These are phyloP conservation scores for Bombylius discolor DNA, from an alignment of 2,888 invertebrate genomes.

Conservation along the genomic window DNA sequence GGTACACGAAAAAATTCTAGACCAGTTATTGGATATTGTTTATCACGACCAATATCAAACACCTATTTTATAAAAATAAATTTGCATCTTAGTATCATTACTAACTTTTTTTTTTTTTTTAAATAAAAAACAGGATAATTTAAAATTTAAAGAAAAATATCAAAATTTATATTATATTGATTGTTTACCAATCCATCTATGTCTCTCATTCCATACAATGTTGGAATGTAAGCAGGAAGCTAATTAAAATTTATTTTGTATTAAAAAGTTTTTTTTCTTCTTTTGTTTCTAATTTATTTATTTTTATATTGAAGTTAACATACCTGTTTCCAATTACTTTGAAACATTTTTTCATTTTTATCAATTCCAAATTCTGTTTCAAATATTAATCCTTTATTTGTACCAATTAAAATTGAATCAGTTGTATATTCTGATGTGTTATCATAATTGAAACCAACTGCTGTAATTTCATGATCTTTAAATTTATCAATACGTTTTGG, in stretches of 20 bases:
- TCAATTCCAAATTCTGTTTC: constrained; percentile 77
- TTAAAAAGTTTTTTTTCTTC: too few relatives aligned
- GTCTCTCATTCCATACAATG: constrained; percentile 56
- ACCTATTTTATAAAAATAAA: constrained; percentile 42
- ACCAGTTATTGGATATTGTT: constrained; percentile 71
- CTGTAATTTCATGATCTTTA: constrained; percentile 64
- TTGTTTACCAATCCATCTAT: constrained; percentile 57
- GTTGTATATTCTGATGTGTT: constrained; percentile 57
- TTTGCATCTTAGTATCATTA: too few relatives aligned
- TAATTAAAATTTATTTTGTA: constrained; percentile 20
- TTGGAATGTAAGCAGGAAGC: constrained; percentile 62
- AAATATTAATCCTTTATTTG: constrained; percentile 77
- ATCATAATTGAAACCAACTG: constrained; percentile 77
- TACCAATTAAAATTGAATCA: constrained; percentile 77
- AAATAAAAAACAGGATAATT: constrained; percentile 13
- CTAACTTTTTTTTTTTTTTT: too few relatives aligned
- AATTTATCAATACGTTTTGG: constrained; percentile 45
- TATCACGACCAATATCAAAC: constrained; percentile 73
- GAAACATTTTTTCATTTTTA: constrained; percentile 65
- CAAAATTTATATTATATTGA: background rate
- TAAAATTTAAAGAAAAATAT: constrained; percentile 11
- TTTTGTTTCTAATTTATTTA: too few relatives aligned
- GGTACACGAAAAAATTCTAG: constrained; percentile 68
- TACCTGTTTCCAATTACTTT: constrained; percentile 79
- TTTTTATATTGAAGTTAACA: background rate